These are phyloP conservation scores for Pharmacophagus antenor DNA, from an alignment of 2,888 invertebrate species.

Conservation along the genomic window DNA sequence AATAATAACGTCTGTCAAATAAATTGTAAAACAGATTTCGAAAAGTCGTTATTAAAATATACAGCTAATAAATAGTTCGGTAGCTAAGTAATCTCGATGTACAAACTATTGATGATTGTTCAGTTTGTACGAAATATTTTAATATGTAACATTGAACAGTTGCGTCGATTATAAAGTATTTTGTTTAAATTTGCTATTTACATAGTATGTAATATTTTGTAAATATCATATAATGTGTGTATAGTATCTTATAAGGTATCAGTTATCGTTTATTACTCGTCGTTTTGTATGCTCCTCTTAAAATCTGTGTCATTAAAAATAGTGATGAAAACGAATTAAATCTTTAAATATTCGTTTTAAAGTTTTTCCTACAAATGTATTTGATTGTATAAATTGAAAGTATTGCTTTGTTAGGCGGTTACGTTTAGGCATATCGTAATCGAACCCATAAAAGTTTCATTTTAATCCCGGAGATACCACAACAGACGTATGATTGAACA, in stretches of 20 bases:
- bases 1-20: slow-evolving; percentile 51
- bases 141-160: not conserved
- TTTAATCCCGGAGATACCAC: slow-evolving; percentile 73
- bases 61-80: slow-evolving; percentile 41
- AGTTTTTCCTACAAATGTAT: slow-evolving; percentile 11
- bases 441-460: slow-evolving; percentile 74
- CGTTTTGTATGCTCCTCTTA: not conserved
- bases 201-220: not conserved
- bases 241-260: not conserved
- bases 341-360: not conserved
- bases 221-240: not conserved
- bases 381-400: slow-evolving; percentile 14
- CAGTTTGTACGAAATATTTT: slow-evolving; percentile 24
- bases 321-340: not conserved
- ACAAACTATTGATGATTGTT: slow-evolving; percentile 35
- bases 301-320: not conserved
- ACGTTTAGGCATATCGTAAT: slow-evolving; percentile 54
- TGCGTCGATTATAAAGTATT: not conserved
- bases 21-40: slow-evolving; percentile 37
- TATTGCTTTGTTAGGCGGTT: slow-evolving; percentile 31
- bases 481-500: slow-evolving; percentile 73
- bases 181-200: not conserved
- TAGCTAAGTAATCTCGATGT: slow-evolving; percentile 33
- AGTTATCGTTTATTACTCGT: not conserved
- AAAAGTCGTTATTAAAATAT: slow-evolving; percentile 40